These are phyloP conservation scores for Tauraco erythrolophus DNA, from an alignment of 2,113 vertebrate species.

Conservation along the genomic window DNA sequence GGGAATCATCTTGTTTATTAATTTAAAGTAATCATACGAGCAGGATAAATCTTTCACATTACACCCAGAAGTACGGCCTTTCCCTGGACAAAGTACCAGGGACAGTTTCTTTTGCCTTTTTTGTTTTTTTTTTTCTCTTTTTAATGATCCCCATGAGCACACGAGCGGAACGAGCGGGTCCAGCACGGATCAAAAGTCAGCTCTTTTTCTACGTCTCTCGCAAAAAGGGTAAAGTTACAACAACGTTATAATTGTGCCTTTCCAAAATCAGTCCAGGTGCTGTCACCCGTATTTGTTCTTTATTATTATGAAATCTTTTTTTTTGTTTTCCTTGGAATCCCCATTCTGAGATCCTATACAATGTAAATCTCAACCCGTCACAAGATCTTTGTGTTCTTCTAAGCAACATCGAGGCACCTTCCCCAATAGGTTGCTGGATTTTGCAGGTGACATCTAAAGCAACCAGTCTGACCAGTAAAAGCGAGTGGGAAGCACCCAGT, in stretches of 20 bases:
- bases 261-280: not conserved
- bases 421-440: not conserved
- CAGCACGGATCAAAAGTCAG: not conserved
- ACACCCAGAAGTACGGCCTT: not conserved
- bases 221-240: not conserved
- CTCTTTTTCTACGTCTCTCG: not conserved
- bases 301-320: not conserved
- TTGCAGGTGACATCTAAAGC: not conserved
- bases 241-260: not conserved
- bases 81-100: rapidly evolving
- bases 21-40: not conserved
- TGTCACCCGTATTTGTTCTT: not conserved
- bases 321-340: not conserved
- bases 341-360: no score
- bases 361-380: not conserved
- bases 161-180: not conserved
- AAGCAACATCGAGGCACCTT: not conserved
- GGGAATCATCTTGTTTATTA: not conserved
- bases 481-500: not conserved
- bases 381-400: not conserved
- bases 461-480: not conserved
- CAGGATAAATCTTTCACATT: not conserved
- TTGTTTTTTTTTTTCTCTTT: not conserved
- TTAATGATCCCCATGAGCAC: not conserved
- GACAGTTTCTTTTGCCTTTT: not conserved